Base-by-base conservation (phyloP, 2,113 vertebrate species). In the Prietella phreatophila region DNA sequence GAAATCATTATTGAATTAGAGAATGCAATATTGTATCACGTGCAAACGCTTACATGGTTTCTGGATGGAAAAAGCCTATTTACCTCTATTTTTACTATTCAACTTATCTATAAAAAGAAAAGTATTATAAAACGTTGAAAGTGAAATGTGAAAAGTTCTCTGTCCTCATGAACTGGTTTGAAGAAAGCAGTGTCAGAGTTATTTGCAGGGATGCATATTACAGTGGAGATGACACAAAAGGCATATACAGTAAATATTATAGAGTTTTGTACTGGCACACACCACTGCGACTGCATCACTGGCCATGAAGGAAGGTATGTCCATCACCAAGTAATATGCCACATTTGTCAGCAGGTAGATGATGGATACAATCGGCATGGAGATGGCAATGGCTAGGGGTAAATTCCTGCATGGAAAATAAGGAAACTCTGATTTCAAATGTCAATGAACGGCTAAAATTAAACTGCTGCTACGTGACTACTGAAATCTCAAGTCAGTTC, bases 331-430 rank as follows among this genome's bases (percentile, higher is more conserved):
- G 0, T 97, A 97, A 88, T 97, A 97, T 0, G 96, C 96, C 91
- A 96, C 93, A n/a, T 96, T 97, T 82, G 96, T 97, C 93, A 97
- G 80, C 85, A 97, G 89, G 92, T 97, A 97, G 92, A 96, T 95
- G 88, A 96, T 65, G 42, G 96, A 94, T 90, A 97, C 95, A 50
- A 96, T 91, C 60, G 96, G 96, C 95, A 97, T 96, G 82, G 96
- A 96, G 89, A 96, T 92, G 63, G 94, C 95, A 80, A 97, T 97
- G 85, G 96, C 95, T 91, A 96, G 89, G 19, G 96, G 96, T n/a
- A 97, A 93, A 91, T 97, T 97, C 91, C 96, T 96, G 87, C 13
- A 91, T 89, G 87, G 82, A 55, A 58, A 15, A 27, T 33, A 47
- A 36, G 50, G 22, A 73, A 39, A 84, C 27, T 65, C 17, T 39